A percentile compares a stretch with the other conserved stretches of the same genome.
phyloP scores from a whole-genome alignment of 2,113 vertebrate species.

The Willisornis vidua region DNA sequence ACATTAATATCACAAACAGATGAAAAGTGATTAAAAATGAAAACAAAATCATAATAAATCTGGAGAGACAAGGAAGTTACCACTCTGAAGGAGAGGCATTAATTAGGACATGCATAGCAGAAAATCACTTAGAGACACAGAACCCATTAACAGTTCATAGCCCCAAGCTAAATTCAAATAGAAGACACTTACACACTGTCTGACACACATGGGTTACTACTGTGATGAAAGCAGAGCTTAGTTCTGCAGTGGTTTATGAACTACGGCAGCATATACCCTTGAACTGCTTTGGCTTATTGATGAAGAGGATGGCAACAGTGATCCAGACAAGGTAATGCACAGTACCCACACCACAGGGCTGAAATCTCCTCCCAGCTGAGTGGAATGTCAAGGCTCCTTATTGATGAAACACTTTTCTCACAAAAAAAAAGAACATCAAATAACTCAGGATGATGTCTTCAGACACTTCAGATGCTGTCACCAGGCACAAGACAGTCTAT shows the following conservation, averaged over 20 bases:
- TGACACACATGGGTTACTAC: not conserved
- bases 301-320: not conserved
- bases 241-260: not conserved
- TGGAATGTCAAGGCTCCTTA: not conserved
- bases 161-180: constrained; percentile 20
- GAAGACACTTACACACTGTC: not conserved
- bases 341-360: not conserved
- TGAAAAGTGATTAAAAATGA: not conserved
- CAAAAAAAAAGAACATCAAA: not conserved
- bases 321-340: not conserved
- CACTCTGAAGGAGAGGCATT: constrained; percentile 17
- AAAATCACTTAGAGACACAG: constrained; percentile 45
- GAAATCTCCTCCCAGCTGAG: not conserved
- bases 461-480: not conserved
- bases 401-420: not conserved
- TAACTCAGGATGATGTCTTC: not conserved
- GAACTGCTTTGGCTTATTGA: not conserved
- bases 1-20: not conserved
- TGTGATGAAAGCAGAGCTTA: not conserved
- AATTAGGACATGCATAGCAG: constrained; percentile 46
- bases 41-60: not conserved
- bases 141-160: constrained; percentile 25
- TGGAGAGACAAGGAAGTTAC: not conserved
- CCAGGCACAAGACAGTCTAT: not conserved
- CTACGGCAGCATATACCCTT: not conserved